Conservation (phyloP, 2,113 vertebrate genomes). For the Scatophagus argus region DNA sequence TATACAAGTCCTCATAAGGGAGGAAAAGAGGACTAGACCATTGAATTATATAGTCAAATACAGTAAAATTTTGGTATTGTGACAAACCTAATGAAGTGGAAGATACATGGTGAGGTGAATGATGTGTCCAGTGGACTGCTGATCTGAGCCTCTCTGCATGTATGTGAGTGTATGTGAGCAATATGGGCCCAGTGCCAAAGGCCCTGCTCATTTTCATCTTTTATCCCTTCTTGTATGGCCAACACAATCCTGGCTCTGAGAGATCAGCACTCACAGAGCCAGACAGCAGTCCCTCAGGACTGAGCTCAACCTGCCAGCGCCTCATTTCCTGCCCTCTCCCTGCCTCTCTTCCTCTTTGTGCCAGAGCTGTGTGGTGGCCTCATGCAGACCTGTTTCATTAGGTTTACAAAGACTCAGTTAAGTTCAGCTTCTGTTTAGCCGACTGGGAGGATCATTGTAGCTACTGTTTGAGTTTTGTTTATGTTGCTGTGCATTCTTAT, state of each 20-base stretch:
- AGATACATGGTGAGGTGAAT: not conserved
- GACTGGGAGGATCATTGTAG: constrained; percentile 1
- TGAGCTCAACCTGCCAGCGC: constrained; percentile 14
- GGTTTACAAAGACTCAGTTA: constrained; percentile 5
- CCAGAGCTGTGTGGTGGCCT: constrained; percentile 6
- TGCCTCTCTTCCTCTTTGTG: not conserved
- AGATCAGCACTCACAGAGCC: constrained; percentile 50
- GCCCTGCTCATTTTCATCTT: constrained; percentile 57
- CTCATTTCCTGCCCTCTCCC: constrained; percentile 13
- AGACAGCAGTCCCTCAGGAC: constrained; percentile 27
- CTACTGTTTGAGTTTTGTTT: not conserved
- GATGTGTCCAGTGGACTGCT: not conserved
- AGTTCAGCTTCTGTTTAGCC: not conserved
- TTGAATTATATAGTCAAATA: too few relatives aligned
- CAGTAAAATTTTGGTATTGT: too few relatives aligned
- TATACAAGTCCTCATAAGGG: too few relatives aligned
- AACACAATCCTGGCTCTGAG: constrained; percentile 38
- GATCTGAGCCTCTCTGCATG: constrained; percentile 6
- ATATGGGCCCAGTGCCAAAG: not conserved
- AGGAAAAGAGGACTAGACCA: too few relatives aligned
- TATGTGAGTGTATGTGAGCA: constrained; percentile 4
- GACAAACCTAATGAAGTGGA: not conserved
- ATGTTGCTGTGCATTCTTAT: not conserved
- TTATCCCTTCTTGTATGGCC: constrained; percentile 59
- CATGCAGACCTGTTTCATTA: not conserved